These are phyloP conservation scores for Cheirogaleus major DNA, from an alignment of 2,797 vertebrate species.

Conservation along the genomic window DNA sequence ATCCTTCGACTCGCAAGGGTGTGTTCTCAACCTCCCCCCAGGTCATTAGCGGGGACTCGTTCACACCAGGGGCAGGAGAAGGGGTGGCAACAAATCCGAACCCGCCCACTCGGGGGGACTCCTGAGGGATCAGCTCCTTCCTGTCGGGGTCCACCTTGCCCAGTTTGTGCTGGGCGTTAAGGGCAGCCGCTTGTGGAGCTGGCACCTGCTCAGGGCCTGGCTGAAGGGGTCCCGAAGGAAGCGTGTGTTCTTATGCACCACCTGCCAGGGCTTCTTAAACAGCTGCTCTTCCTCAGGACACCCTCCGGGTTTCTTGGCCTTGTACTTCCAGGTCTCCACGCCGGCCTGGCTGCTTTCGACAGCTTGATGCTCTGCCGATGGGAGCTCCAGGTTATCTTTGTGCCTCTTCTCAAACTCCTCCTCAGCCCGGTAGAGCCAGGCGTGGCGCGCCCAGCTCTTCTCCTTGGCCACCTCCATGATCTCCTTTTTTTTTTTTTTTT, in stretches of 20 bases:
- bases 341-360: slow-evolving; percentile 93
- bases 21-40: slow-evolving; percentile 99
- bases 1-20: slow-evolving; percentile 94
- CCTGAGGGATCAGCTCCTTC: slow-evolving; percentile 97
- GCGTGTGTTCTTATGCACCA: slow-evolving; percentile 95
- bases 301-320: slow-evolving; percentile 98
- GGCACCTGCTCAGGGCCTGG: slow-evolving; percentile 97
- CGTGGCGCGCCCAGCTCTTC: slow-evolving; percentile 92
- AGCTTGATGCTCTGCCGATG: slow-evolving; percentile 92
- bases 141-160: slow-evolving; percentile 98
- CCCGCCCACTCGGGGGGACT: slow-evolving; percentile 95
- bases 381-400: slow-evolving; percentile 91
- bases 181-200: slow-evolving; percentile 98
- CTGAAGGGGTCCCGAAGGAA: slow-evolving; percentile 96
- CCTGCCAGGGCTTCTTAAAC: slow-evolving; percentile 96
- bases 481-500: no score
- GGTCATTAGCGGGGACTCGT: slow-evolving; percentile 97
- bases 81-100: slow-evolving; percentile 95
- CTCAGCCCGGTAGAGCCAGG: slow-evolving; percentile 97
- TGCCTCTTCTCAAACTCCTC: slow-evolving; percentile 93
- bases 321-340: slow-evolving; percentile 98
- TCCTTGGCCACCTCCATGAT: slow-evolving; percentile 97
- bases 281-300: slow-evolving; percentile 90
- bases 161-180: slow-evolving; percentile 99
- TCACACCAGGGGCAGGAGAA: slow-evolving; percentile 94